These are phyloP conservation scores for Gymnoscopelus braueri DNA, from an alignment of 2,797 vertebrate genomes.

Conservation along the genomic window DNA sequence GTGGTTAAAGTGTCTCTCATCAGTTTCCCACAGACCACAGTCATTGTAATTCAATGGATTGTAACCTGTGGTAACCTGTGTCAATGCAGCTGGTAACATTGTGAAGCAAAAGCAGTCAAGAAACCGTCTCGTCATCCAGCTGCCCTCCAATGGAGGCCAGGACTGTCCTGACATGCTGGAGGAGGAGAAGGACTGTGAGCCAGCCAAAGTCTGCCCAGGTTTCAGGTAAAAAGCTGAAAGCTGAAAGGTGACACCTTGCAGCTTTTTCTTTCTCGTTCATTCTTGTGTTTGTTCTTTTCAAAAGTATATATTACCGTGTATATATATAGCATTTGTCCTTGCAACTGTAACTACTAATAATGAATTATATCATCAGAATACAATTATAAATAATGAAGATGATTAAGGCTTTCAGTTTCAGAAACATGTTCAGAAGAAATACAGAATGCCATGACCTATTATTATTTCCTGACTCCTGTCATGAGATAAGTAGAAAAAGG, in stretches of 20 bases:
- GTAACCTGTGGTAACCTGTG: slow-evolving; percentile 27
- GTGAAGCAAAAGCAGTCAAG: slow-evolving; percentile 86
- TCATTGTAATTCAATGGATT: slow-evolving; percentile 1
- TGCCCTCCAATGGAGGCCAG: slow-evolving; percentile 89
- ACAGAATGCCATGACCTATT: too few relatives aligned
- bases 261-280: background rate
- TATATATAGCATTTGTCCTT: too few relatives aligned
- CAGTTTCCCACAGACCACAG: slow-evolving; percentile 7
- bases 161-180: slow-evolving; percentile 91
- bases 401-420: too few relatives aligned
- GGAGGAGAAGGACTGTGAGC: slow-evolving; percentile 90
- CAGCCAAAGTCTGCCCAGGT: slow-evolving; percentile 82
- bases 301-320: too few relatives aligned
- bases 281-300: too few relatives aligned
- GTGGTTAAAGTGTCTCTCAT: slow-evolving; percentile 14
- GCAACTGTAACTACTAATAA: too few relatives aligned
- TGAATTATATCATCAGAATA: too few relatives aligned
- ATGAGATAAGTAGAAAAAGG: too few relatives aligned
- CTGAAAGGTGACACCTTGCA: background rate
- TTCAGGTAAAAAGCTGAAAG: slow-evolving; percentile 84
- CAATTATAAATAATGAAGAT: too few relatives aligned
- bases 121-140: slow-evolving; percentile 90
- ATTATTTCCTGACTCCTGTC: too few relatives aligned
- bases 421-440: too few relatives aligned
- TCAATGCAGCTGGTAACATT: slow-evolving; percentile 63